phyloP scores from a whole-genome alignment of 2,113 vertebrate genomes.

The Tylochromis polylepis region DNA sequence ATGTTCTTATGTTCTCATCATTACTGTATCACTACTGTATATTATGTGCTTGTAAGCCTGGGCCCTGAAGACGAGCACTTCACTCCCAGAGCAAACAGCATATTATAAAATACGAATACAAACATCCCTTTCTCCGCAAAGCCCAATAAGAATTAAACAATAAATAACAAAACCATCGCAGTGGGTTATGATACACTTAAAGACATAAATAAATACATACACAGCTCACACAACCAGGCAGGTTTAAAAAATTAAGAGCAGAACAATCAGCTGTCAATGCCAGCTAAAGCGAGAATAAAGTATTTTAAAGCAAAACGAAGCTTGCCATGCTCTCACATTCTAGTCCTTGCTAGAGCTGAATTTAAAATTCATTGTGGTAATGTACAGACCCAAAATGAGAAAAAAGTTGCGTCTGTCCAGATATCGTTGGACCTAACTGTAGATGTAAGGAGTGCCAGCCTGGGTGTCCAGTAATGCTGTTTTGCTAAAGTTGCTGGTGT shows the following conservation, averaged over 20 bases:
- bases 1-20: background rate
- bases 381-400: background rate
- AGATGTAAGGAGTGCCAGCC: background rate
- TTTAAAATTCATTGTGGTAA: background rate
- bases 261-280: background rate
- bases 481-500: background rate
- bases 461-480: background rate
- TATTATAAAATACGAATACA: background rate
- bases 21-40: background rate
- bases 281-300: background rate
- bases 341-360: background rate
- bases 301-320: background rate
- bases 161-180: background rate
- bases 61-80: fast-evolving
- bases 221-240: background rate
- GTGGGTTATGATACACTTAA: background rate
- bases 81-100: background rate
- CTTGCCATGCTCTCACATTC: fast-evolving
- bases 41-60: too few relatives aligned
- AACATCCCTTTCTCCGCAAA: background rate
- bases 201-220: background rate
- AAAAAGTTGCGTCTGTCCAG: background rate
- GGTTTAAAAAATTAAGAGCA: fast-evolving
- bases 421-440: background rate
- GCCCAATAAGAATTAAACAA: background rate